A percentile compares a stretch with the other conserved stretches of the same genome.
These are phyloP conservation scores for Mercenaria mercenaria DNA, from an alignment of 1,140 invertebrate genomes.

Conservation along the genomic window DNA sequence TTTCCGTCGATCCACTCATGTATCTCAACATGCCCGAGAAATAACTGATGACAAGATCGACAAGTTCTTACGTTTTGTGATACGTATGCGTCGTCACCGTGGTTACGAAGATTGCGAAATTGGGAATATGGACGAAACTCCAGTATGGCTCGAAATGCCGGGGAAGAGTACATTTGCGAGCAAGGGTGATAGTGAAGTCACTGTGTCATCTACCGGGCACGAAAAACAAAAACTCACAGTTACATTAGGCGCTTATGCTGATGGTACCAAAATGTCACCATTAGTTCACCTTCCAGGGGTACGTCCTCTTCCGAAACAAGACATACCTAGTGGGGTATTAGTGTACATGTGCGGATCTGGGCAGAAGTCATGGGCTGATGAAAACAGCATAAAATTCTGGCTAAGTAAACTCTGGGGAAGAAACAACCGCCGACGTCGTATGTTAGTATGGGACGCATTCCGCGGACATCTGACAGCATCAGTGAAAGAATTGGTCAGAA, in stretches of 20 bases:
- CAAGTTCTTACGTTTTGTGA: slow-evolving; percentile 9
- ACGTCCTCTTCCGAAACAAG: neutral
- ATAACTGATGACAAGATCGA: neutral
- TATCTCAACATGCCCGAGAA: neutral
- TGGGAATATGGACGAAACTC: slow-evolving; percentile 52
- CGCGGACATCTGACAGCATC: too few species aligned
- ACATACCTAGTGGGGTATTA: neutral
- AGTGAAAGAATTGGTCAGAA: slow-evolving; percentile 35
- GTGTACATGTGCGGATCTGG: slow-evolving; percentile 14
- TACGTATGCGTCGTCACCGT: neutral
- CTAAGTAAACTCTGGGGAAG: neutral
- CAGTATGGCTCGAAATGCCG: slow-evolving; percentile 30
- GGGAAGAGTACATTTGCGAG: neutral
- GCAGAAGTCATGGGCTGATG: slow-evolving; percentile 34
- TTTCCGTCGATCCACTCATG: neutral
- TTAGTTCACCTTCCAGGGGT: slow-evolving; percentile 15
- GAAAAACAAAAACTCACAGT: slow-evolving; percentile 43
- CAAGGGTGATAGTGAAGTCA: neutral
- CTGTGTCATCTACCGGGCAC: slow-evolving; percentile 23
- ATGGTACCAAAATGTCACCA: slow-evolving; percentile 27
- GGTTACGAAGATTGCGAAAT: neutral
- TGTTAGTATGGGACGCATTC: too few species aligned
- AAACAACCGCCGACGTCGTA: too few species aligned
- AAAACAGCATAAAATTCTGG: slow-evolving; percentile 18
- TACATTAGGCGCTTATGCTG: neutral